Percentiles rank a stretch among this genome's conserved stretches.
These are phyloP conservation scores for Ardeotis arabs DNA, from an alignment of 2,113 vertebrate genomes.

Conservation along the genomic window DNA sequence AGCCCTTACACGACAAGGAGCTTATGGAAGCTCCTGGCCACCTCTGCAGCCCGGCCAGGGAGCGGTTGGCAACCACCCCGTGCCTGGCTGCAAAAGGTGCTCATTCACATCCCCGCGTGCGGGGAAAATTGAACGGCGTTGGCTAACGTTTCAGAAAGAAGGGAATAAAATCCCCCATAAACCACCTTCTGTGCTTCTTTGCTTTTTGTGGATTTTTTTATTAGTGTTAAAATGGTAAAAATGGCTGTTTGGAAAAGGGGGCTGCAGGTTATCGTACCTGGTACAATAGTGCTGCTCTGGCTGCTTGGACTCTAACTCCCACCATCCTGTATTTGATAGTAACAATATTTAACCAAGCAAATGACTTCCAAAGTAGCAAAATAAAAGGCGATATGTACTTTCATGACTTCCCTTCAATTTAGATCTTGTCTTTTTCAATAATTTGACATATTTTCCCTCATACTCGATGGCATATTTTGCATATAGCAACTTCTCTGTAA, in stretches of 20 bases:
- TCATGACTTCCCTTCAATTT: slow-evolving; percentile 16
- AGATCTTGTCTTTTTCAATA: slow-evolving; percentile 10
- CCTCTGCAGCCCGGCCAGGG: rapidly evolving
- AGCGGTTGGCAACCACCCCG: rapidly evolving
- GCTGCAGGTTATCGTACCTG: background rate
- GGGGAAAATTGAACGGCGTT: rapidly evolving
- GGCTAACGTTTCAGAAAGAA: background rate
- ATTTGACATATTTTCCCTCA: background rate
- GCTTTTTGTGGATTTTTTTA: background rate
- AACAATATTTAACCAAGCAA: background rate
- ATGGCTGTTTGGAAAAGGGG: background rate
- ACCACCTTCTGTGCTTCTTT: background rate
- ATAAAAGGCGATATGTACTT: background rate
- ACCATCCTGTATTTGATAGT: background rate
- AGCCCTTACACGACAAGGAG: background rate
- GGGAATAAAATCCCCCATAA: background rate
- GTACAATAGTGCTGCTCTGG: background rate
- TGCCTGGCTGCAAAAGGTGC: background rate
- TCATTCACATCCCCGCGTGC: rapidly evolving
- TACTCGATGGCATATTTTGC: background rate
- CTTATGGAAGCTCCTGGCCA: background rate
- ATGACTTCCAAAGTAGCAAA: slow-evolving; percentile 2
- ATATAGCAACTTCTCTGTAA: slow-evolving; percentile 1
- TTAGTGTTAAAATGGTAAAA: background rate
- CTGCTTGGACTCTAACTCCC: background rate